Evolutionary conservation across 2,113 vertebrate species (phyloP).

Genomic region (Callipepla californica): DNA sequence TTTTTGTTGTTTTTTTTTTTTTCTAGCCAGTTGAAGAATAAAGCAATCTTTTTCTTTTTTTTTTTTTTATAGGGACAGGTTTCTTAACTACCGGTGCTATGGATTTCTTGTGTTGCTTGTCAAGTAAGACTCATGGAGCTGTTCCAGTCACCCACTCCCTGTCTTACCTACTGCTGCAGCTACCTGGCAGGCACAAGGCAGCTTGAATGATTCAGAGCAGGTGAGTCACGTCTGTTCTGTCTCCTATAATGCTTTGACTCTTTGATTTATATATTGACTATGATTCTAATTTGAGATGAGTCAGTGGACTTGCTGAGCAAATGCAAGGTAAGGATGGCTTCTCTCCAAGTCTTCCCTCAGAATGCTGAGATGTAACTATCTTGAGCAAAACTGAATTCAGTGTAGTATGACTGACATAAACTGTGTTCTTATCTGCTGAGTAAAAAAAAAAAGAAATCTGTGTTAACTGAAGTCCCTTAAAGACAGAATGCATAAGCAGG

Average conservation of each 20-base stretch:
- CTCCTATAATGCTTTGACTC: background rate
- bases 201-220: background rate
- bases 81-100: background rate
- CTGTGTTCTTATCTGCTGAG: background rate
- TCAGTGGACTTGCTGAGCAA: background rate
- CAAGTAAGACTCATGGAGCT: accelerated
- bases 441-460: background rate
- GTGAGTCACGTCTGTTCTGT: background rate
- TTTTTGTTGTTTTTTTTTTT: background rate
- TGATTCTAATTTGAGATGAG: background rate
- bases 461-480: background rate
- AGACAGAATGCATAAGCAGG: background rate
- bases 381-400: background rate
- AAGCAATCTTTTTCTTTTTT: background rate
- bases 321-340: background rate
- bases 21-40: background rate
- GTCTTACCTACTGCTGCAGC: background rate
- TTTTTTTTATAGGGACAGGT: background rate
- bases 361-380: background rate
- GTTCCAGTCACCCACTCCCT: background rate
- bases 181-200: background rate
- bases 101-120: background rate
- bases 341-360: accelerated
- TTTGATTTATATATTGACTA: background rate
- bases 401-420: background rate